Conservation (phyloP, 2,113 vertebrate genomes). For the Delphinapterus leucas region DNA sequence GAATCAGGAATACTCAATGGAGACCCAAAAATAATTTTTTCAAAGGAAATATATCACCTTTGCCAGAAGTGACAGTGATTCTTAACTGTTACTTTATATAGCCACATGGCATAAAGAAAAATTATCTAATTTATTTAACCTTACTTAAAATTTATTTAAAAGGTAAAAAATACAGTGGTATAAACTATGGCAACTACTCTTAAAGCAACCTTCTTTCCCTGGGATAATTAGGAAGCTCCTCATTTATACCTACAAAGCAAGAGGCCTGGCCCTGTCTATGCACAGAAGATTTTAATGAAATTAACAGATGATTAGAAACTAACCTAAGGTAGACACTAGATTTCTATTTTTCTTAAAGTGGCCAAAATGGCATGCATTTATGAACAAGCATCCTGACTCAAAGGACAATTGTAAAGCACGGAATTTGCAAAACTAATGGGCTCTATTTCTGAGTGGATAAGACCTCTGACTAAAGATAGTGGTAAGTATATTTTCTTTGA, state of each 20-base stretch:
- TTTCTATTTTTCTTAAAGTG: not conserved
- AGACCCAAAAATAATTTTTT: not conserved
- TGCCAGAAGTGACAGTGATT: not conserved
- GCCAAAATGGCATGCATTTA: not conserved
- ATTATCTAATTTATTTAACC: not conserved
- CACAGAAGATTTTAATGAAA: not conserved
- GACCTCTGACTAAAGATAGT: not conserved
- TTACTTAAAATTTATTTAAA: constrained; percentile 25
- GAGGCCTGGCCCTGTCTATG: not conserved
- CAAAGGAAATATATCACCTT: constrained; percentile 25
- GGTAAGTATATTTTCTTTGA: not conserved
- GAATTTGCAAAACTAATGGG: not conserved
- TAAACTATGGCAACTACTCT: not conserved
- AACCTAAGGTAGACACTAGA: not conserved
- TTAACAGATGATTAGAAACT: not conserved
- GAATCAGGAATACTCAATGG: not conserved
- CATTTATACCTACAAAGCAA: not conserved
- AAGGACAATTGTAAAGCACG: not conserved
- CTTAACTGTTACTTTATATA: not conserved
- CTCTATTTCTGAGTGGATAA: not conserved
- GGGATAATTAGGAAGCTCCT: not conserved
- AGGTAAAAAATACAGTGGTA: not conserved
- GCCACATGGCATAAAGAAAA: not conserved
- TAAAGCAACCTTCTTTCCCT: not conserved
- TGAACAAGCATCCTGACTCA: not conserved